Conservation (phyloP, 2,797 vertebrate genomes). For the Myotis myotis region DNA sequence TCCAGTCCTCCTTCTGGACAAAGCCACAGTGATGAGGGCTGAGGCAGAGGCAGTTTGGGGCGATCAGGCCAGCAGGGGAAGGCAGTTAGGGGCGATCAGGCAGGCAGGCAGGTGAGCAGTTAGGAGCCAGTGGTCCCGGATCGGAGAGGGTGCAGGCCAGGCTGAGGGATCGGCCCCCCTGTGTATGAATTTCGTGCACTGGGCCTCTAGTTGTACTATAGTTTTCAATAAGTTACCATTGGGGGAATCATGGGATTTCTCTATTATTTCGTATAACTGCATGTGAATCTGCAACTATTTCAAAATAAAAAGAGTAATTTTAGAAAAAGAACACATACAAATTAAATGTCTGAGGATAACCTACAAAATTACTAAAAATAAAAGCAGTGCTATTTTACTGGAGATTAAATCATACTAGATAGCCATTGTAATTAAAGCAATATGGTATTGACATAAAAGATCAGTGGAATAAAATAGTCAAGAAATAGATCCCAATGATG, state of each 20-base stretch:
- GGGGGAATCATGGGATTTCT: not conserved
- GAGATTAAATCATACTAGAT: not conserved
- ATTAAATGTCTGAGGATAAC: not conserved
- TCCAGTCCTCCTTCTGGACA: too few relatives aligned
- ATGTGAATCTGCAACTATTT: not conserved
- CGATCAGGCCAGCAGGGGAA: too few relatives aligned
- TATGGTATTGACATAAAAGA: not conserved
- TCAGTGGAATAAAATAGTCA: not conserved
- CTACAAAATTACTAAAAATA: not conserved
- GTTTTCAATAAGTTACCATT: not conserved
- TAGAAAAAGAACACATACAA: not conserved
- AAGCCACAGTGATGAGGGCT: too few relatives aligned
- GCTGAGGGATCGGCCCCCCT: too few relatives aligned
- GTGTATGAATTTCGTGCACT: too few relatives aligned
- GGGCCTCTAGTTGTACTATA: not conserved
- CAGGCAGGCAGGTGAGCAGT: too few relatives aligned
- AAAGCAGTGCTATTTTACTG: not conserved
- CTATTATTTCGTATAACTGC: not conserved
- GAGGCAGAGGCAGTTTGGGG: too few relatives aligned
- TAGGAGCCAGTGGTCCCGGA: too few relatives aligned
- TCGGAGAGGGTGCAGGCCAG: too few relatives aligned
- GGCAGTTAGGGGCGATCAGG: too few relatives aligned
- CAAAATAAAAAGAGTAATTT: not conserved
- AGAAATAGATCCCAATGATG: not conserved
- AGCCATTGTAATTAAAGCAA: not conserved